Conservation (phyloP, 1,140 invertebrate species). For the Drosophila ohnishii region DNA sequence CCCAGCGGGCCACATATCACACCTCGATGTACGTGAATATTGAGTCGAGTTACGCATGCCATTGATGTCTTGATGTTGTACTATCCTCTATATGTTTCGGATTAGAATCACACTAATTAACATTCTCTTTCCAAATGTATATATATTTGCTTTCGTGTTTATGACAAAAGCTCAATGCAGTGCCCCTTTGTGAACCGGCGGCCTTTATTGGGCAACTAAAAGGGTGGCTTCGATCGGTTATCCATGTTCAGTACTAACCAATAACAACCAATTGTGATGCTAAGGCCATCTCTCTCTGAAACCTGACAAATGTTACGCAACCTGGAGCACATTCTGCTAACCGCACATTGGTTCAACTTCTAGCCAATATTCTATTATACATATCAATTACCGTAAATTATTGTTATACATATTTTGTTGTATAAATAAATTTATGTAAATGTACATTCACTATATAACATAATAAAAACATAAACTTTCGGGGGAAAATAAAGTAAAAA, state of each 20-base stretch:
- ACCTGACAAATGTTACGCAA: slow-evolving; percentile 37
- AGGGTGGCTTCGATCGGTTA: slow-evolving; percentile 7
- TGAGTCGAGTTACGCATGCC: slow-evolving; percentile 78
- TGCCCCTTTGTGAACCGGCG: slow-evolving; percentile 58
- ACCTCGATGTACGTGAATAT: slow-evolving; percentile 82
- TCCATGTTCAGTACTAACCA: slow-evolving; percentile 20
- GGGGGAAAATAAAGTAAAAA: not conserved
- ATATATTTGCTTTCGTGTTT: slow-evolving; percentile 27
- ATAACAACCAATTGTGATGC: slow-evolving; percentile 68
- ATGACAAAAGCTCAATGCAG: slow-evolving; percentile 56
- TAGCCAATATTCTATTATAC: slow-evolving; percentile 44
- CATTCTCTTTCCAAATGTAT: slow-evolving; percentile 46
- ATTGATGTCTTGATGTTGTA: slow-evolving; percentile 56
- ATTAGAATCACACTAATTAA: slow-evolving; percentile 38
- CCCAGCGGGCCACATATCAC: slow-evolving; percentile 68
- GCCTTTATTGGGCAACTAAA: slow-evolving; percentile 73
- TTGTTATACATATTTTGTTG: slow-evolving; percentile 27
- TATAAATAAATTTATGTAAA: slow-evolving; percentile 31
- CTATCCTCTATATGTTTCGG: slow-evolving; percentile 9
- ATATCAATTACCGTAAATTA: slow-evolving; percentile 26
- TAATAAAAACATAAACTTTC: not conserved
- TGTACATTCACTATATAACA: slow-evolving; percentile 30
- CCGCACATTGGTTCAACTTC: slow-evolving; percentile 25
- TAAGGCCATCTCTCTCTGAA: slow-evolving; percentile 32
- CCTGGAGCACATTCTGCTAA: slow-evolving; percentile 58